phyloP scores from a whole-genome alignment of 2,888 invertebrate species.

The Anoplius nigerrimus region DNA sequence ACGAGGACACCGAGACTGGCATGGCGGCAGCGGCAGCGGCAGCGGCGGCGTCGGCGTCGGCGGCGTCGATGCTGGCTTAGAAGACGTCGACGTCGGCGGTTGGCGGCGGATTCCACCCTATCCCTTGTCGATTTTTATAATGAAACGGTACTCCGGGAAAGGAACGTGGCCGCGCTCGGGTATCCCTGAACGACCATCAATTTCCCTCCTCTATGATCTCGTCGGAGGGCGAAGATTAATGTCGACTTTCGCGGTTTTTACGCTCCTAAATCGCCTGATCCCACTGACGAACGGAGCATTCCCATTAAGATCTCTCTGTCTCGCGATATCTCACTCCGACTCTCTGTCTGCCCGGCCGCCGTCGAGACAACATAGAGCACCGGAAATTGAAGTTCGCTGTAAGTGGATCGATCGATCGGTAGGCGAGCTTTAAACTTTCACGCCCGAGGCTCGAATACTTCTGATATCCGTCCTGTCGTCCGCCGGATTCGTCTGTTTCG shows the following conservation, averaged over 20 bases:
- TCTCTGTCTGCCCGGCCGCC: not conserved
- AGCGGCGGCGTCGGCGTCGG: not conserved
- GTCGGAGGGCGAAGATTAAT: constrained; percentile 50
- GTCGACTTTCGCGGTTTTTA: constrained; percentile 46
- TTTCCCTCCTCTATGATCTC: constrained; percentile 52
- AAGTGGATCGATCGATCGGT: constrained; percentile 39
- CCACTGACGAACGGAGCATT: constrained; percentile 17
- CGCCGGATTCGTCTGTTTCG: too few species aligned
- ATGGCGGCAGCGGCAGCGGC: constrained; percentile 5
- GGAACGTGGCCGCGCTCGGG: constrained; percentile 31
- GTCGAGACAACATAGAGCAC: constrained; percentile 10
- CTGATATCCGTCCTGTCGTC: too few species aligned
- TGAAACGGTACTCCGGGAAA: constrained; percentile 41
- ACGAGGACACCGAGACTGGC: constrained; percentile 8
- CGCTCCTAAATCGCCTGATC: constrained; percentile 15
- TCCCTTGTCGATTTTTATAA: constrained; percentile 60
- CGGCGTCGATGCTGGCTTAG: too few species aligned
- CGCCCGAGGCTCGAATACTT: not conserved
- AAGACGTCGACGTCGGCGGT: not conserved
- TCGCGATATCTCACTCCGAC: too few species aligned
- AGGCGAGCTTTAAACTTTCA: constrained; percentile 17
- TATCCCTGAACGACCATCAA: constrained; percentile 50
- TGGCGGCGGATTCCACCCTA: constrained; percentile 25
- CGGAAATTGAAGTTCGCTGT: constrained; percentile 40
- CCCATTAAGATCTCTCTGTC: not conserved